phyloP scores from a whole-genome alignment of 1,140 invertebrate species.

The Theocolax elegans region DNA sequence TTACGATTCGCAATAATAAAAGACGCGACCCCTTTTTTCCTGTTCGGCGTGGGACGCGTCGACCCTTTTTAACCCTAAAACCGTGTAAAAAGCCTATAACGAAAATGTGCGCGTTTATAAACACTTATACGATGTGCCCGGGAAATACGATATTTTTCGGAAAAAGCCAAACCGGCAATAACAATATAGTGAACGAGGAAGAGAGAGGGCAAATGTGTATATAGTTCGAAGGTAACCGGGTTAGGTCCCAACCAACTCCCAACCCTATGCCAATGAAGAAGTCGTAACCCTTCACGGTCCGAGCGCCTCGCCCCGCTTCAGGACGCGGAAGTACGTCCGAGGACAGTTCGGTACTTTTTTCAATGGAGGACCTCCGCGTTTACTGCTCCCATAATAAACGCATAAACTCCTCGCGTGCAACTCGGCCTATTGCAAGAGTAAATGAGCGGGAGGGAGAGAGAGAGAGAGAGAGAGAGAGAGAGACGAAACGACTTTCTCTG shows the following conservation, averaged over 20 bases:
- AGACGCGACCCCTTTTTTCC: constrained; percentile 8
- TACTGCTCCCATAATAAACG: constrained; percentile 52
- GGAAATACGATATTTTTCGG: constrained; percentile 47
- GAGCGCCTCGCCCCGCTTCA: too few relatives aligned
- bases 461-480: not conserved
- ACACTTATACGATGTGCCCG: constrained; percentile 6
- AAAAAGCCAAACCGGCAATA: constrained; percentile 33
- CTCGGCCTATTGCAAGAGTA: too few relatives aligned
- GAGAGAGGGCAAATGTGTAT: too few relatives aligned
- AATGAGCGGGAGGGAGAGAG: too few relatives aligned
- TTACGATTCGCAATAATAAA: constrained; percentile 33
- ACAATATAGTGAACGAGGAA: constrained; percentile 14
- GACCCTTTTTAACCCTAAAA: constrained; percentile 36
- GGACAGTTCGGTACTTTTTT: not conserved
- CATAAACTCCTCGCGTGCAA: constrained; percentile 46
- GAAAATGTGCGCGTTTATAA: constrained; percentile 15
- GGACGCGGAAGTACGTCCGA: constrained; percentile 7
- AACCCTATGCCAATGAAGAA: too few relatives aligned
- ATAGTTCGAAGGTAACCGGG: not conserved
- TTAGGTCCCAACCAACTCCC: not conserved
- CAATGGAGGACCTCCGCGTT: too few relatives aligned
- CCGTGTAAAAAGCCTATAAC: constrained; percentile 12
- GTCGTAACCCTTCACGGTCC: constrained; percentile 42
- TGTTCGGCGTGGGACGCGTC: not conserved
- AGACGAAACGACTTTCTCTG: constrained; percentile 34